Evolutionary conservation across 2,888 invertebrate species (phyloP).

Genomic region (Nezara viridula): DNA sequence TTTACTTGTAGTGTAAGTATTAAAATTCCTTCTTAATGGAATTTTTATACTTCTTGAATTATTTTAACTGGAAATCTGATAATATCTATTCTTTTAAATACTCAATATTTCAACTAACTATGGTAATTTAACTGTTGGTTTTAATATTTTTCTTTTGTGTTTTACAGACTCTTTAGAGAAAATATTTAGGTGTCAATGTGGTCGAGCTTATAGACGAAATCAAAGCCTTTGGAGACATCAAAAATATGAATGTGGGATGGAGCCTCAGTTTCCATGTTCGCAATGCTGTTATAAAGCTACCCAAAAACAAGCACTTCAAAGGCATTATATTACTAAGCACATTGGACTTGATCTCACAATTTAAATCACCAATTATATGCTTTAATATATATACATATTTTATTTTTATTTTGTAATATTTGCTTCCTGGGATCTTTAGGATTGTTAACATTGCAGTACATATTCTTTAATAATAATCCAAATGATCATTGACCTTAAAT

Average conservation of each 20-base stretch:
- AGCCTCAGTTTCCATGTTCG: slow-evolving; percentile 64
- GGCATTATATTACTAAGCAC: slow-evolving; percentile 64
- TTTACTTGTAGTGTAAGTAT: background rate
- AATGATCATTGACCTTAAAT: background rate
- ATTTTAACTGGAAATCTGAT: background rate
- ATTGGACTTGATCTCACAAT: slow-evolving; percentile 17
- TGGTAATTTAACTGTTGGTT: background rate
- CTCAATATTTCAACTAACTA: background rate
- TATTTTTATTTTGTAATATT: background rate
- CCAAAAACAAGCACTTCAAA: slow-evolving; percentile 68
- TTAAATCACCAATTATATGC: background rate
- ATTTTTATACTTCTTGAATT: background rate
- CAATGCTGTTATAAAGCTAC: slow-evolving; percentile 69
- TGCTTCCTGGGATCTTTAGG: background rate
- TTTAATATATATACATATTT: background rate
- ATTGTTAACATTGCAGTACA: background rate
- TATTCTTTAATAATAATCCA: background rate
- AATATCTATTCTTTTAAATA: background rate
- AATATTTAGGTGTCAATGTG: slow-evolving; percentile 56
- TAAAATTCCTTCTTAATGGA: background rate
- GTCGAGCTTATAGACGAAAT: slow-evolving; percentile 65
- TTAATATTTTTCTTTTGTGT: slow-evolving; percentile 56
- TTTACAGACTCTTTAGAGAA: slow-evolving; percentile 3
- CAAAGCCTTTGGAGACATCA: slow-evolving; percentile 62
- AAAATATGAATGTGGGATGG: slow-evolving; percentile 65